These are phyloP conservation scores for Fundulus diaphanus DNA, from an alignment of 2,797 vertebrate species.

Conservation along the genomic window DNA sequence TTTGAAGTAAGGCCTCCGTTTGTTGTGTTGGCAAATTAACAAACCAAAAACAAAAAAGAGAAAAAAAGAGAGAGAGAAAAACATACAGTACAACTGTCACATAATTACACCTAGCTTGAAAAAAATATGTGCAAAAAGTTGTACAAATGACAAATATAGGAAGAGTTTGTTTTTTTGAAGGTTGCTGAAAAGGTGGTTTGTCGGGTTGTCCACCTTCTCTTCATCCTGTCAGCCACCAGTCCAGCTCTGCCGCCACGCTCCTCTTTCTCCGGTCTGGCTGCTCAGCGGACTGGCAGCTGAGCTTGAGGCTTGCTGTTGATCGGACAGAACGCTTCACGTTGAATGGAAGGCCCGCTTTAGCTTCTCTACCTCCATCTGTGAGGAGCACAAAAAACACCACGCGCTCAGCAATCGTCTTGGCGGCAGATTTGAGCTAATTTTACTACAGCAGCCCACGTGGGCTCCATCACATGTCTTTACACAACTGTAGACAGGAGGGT, in stretches of 20 bases:
- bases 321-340: conserved; percentile 78
- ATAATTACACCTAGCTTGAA: conserved; percentile 77
- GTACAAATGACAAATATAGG: conserved; percentile 81
- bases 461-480: too few species aligned
- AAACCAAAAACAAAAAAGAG: too few species aligned
- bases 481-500: background rate
- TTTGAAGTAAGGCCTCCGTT: conserved; percentile 92
- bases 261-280: conserved; percentile 29
- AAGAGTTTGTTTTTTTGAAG: conserved; percentile 61
- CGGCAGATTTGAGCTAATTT: too few species aligned
- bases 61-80: conserved; percentile 70
- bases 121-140: conserved; percentile 84
- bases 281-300: conserved; percentile 39
- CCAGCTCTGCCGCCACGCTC: background rate
- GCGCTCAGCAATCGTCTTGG: too few species aligned
- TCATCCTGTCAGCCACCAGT: conserved; percentile 13
- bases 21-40: conserved; percentile 82
- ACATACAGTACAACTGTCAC: conserved; percentile 79
- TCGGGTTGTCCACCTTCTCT: conserved; percentile 23
- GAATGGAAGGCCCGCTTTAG: conserved; percentile 88
- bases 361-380: conserved; percentile 92
- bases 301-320: conserved; percentile 32
- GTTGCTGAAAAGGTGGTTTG: conserved; percentile 63
- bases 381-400: conserved; percentile 22
- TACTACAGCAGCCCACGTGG: too few species aligned